These are phyloP conservation scores for Lipotes vexillifer DNA, from an alignment of 2,113 vertebrate genomes.

Conservation along the genomic window DNA sequence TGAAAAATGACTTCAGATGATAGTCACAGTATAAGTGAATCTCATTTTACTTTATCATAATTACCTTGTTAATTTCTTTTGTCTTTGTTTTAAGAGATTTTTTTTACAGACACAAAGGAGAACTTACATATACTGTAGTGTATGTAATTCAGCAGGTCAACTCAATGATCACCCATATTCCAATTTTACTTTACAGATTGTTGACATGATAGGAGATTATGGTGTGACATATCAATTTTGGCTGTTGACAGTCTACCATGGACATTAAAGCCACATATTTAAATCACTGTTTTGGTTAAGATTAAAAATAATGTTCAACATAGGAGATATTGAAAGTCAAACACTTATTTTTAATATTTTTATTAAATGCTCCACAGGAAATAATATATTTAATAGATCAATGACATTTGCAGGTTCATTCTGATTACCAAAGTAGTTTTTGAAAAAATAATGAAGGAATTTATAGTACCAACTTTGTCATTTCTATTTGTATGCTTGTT, in stretches of 20 bases:
- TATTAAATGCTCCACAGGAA: neutral
- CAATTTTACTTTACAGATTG: neutral
- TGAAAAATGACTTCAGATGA: neutral
- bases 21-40: neutral
- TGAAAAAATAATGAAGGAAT: constrained; percentile 28
- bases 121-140: neutral
- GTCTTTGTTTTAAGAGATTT: neutral
- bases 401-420: neutral
- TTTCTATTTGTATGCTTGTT: constrained; percentile 1
- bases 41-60: neutral
- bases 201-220: neutral
- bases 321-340: constrained; percentile 35
- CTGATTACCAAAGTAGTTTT: neutral
- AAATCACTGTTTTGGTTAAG: neutral
- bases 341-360: constrained; percentile 32
- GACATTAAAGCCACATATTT: neutral
- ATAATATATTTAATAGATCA: constrained; percentile 23
- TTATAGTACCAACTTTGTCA: neutral
- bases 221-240: neutral
- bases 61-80: constrained; percentile 38
- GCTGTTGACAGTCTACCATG: accelerated
- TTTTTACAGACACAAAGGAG: neutral
- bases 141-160: neutral
- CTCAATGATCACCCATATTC: accelerated
- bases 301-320: neutral